phyloP scores from a whole-genome alignment of 1,140 invertebrate genomes.

The Diabrotica undecimpunctata region DNA sequence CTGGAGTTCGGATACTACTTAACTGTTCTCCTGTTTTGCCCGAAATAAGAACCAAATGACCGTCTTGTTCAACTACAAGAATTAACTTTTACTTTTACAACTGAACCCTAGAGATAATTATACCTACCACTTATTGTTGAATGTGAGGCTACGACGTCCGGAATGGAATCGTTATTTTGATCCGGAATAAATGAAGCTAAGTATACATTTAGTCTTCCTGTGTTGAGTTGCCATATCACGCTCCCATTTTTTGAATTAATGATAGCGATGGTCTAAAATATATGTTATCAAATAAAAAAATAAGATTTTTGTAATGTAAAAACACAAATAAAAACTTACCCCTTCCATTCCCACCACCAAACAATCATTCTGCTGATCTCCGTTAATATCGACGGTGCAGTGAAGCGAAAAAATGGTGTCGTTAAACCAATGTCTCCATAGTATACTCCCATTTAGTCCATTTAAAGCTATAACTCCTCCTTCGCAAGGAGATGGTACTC shows the following conservation, averaged over 20 bases:
- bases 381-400: constrained; percentile 70
- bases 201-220: constrained; percentile 54
- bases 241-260: constrained; percentile 66
- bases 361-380: constrained; percentile 70
- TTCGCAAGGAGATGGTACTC: constrained; percentile 61
- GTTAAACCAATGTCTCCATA: constrained; percentile 73
- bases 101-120: neutral
- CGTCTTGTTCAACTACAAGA: constrained; percentile 41
- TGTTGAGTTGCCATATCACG: constrained; percentile 64
- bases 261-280: constrained; percentile 60
- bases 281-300: too few species aligned
- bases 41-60: constrained; percentile 67
- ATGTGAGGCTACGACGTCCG: constrained; percentile 71
- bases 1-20: constrained; percentile 61
- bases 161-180: constrained; percentile 66
- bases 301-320: neutral
- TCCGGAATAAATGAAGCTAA: constrained; percentile 71
- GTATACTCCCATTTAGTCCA: constrained; percentile 64
- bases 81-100: constrained; percentile 2
- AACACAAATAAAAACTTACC: constrained; percentile 49
- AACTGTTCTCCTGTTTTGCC: constrained; percentile 66
- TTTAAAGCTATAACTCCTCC: constrained; percentile 76
- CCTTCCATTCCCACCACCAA: constrained; percentile 68
- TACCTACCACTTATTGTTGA: constrained; percentile 49
- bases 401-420: constrained; percentile 74